These are phyloP conservation scores for Mormyrops attenuatus DNA, from an alignment of 2,797 vertebrate genomes.

Conservation along the genomic window DNA sequence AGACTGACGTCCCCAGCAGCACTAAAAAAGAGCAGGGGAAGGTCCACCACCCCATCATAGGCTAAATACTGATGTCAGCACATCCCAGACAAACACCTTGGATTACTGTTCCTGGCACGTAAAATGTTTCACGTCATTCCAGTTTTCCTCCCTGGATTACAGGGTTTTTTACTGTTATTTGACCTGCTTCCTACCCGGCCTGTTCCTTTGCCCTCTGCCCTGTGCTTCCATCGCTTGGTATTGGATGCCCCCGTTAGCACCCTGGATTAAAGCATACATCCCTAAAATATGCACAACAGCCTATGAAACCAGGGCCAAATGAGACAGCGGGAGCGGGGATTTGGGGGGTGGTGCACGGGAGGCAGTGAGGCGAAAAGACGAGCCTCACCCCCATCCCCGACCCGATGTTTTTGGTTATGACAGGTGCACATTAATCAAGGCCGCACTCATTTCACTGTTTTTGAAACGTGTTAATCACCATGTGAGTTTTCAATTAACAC, in stretches of 20 bases:
- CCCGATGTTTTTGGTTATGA: conserved; percentile 55
- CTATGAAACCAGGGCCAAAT: conserved; percentile 26
- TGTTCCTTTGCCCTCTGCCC: background rate
- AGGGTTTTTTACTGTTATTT: background rate
- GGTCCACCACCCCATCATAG: background rate
- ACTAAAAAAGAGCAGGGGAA: background rate
- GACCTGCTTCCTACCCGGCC: background rate
- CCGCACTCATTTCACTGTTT: background rate
- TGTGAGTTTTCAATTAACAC: conserved; percentile 6
- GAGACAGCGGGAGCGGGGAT: conserved; percentile 28
- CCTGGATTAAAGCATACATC: background rate
- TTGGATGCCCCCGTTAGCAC: background rate
- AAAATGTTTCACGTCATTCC: background rate
- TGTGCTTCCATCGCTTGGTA: background rate
- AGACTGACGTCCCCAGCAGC: background rate
- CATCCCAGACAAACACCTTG: background rate
- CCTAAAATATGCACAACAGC: background rate
- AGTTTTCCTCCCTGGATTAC: background rate
- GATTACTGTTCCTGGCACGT: background rate
- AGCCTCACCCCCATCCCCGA: conserved; percentile 44
- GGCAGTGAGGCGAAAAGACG: conserved; percentile 31
- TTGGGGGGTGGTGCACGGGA: background rate
- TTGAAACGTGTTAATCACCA: background rate
- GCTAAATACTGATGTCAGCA: background rate
- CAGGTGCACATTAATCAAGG: conserved; percentile 7